Evolutionary conservation across 2,888 invertebrate genomes (phyloP).

Genomic region (Lordiphosa andalusiaca): DNA sequence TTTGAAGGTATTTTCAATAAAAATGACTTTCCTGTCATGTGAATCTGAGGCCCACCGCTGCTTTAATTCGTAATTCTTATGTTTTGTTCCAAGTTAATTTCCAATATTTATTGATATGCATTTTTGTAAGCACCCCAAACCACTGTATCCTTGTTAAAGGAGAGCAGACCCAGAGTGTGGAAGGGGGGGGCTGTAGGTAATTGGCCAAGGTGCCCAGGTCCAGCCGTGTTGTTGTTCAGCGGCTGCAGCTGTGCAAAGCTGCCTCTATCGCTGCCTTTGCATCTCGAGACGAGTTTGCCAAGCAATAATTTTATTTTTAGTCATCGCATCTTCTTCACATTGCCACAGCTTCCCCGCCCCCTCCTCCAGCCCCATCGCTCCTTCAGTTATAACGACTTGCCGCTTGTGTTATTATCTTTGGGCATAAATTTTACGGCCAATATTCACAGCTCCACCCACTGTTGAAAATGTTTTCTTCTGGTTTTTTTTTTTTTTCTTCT

Average conservation of each 20-base stretch:
- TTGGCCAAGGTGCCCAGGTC: conserved; percentile 63
- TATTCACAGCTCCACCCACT: conserved; percentile 78
- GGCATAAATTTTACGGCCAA: conserved; percentile 73
- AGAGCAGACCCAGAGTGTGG: background rate
- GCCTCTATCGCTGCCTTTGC: conserved; percentile 59
- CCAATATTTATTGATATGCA: no score
- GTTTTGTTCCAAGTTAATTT: no score
- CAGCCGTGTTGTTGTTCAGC: conserved; percentile 16
- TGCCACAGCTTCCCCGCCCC: conserved; percentile 6
- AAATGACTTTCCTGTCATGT: no score
- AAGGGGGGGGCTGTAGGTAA: conserved; percentile 42
- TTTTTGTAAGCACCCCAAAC: background rate
- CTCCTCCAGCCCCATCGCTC: conserved; percentile 20
- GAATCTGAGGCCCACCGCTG: no score
- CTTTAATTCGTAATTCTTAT: no score
- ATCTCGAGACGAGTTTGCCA: conserved; percentile 64
- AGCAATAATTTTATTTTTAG: conserved; percentile 68
- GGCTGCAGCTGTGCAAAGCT: conserved; percentile 16
- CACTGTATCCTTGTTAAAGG: background rate
- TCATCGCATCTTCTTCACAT: conserved; percentile 29
- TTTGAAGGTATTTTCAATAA: no score
- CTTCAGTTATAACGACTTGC: conserved; percentile 67
- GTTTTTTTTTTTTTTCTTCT: background rate
- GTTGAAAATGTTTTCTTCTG: conserved; percentile 63
- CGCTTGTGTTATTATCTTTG: conserved; percentile 72